phyloP scores from a whole-genome alignment of 30 jellyfish, hydroid and myxozoan species.

The Pseudorhiza aurosa region DNA sequence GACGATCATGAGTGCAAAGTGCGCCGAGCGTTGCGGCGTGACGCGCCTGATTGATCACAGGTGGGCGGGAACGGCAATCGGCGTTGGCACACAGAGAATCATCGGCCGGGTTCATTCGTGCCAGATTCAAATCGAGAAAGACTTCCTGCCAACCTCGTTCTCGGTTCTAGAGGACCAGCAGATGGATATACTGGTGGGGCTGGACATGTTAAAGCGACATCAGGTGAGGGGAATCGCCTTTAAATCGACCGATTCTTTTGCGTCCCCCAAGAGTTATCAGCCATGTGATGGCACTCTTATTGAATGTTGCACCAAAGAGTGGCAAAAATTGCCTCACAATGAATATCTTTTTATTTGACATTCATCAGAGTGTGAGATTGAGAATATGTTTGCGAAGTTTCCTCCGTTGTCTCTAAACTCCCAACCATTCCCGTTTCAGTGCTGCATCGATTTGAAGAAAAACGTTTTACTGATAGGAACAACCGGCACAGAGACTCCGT shows the following conservation, averaged over 20 bases:
- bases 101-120: constrained; percentile 96
- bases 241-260: too few relatives aligned
- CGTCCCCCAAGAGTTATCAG: too few relatives aligned
- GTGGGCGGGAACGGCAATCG: constrained; percentile 98
- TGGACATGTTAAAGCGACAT: constrained; percentile 97
- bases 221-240: too few relatives aligned
- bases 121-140: constrained; percentile 90
- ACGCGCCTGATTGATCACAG: constrained; percentile 92
- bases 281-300: too few relatives aligned
- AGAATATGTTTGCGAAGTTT: too few relatives aligned
- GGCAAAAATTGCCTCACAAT: too few relatives aligned
- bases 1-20: constrained; percentile 97
- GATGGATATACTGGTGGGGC: constrained; percentile 95
- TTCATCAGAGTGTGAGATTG: too few relatives aligned
- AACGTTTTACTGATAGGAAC: constrained; percentile 91
- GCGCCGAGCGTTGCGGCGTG: constrained; percentile 97
- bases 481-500: constrained; percentile 85
- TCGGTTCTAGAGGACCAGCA: constrained; percentile 93
- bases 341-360: too few relatives aligned
- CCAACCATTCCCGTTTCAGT: constrained; percentile 40
- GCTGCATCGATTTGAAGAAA: constrained; percentile 91
- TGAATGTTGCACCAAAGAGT: too few relatives aligned
- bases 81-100: constrained; percentile 97
- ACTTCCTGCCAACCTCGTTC: constrained; percentile 87
- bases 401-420: too few relatives aligned